Conservation (phyloP, 2,888 invertebrate species). For the Heliconius hortense region DNA sequence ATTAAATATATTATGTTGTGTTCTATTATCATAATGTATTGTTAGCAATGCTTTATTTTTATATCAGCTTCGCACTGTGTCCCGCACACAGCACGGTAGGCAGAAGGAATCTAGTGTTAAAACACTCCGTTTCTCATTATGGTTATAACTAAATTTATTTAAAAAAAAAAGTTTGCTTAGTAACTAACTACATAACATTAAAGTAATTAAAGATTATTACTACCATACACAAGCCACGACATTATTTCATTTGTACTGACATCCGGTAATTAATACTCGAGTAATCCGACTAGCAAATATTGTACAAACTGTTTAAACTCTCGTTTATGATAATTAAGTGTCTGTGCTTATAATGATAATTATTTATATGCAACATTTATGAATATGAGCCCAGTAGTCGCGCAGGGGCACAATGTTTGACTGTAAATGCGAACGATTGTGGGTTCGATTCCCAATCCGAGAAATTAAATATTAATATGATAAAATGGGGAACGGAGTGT, state of each 20-base stretch:
- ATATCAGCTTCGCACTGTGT: too few relatives aligned
- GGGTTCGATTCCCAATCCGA: too few relatives aligned
- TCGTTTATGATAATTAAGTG: constrained; percentile 45
- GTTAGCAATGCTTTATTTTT: too few relatives aligned
- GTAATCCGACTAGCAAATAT: constrained; percentile 44
- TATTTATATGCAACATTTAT: background rate
- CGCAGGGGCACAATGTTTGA: too few relatives aligned
- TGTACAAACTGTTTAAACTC: constrained; percentile 34
- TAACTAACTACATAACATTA: background rate
- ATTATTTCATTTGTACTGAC: constrained; percentile 39
- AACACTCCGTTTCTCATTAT: too few relatives aligned
- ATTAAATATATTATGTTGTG: too few relatives aligned
- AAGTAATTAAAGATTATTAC: background rate
- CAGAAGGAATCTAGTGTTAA: too few relatives aligned
- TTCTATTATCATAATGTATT: background rate
- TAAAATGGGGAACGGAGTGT: too few relatives aligned
- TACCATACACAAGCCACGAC: constrained; percentile 9
- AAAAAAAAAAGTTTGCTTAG: background rate
- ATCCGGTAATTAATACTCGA: constrained; percentile 44
- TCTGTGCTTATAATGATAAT: constrained; percentile 39
- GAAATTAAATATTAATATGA: too few relatives aligned
- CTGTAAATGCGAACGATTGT: too few relatives aligned
- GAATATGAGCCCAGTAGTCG: background rate
- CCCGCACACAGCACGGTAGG: too few relatives aligned
- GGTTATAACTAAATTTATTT: too few relatives aligned